These are phyloP conservation scores for Ligdia adustata DNA, from an alignment of 2,888 invertebrate genomes.

Conservation along the genomic window DNA sequence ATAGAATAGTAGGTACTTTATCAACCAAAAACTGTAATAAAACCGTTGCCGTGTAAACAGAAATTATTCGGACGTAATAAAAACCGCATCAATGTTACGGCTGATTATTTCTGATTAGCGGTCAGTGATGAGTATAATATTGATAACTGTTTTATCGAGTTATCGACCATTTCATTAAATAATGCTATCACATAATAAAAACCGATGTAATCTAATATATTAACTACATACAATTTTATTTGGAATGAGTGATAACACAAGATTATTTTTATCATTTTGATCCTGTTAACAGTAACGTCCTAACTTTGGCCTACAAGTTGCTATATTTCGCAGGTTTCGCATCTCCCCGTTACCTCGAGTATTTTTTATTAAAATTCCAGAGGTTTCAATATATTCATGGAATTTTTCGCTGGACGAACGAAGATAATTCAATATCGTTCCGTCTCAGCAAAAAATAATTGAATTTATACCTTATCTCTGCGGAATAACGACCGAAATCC, in stretches of 20 bases:
- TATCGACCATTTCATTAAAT: neutral
- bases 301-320: too few relatives aligned
- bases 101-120: conserved; percentile 27
- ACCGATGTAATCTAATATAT: too few relatives aligned
- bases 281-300: too few relatives aligned
- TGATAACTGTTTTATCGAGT: conserved; percentile 12
- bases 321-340: too few relatives aligned
- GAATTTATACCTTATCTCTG: neutral
- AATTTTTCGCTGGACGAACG: neutral
- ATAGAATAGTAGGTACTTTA: conserved; percentile 1
- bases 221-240: too few relatives aligned
- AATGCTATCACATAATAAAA: too few relatives aligned
- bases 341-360: neutral
- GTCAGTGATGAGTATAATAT: conserved; percentile 20
- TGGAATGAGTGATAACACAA: too few relatives aligned
- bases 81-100: conserved; percentile 24
- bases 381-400: neutral
- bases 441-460: neutral
- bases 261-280: too few relatives aligned
- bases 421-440: neutral
- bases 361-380: neutral
- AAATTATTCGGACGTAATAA: conserved; percentile 22
- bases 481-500: neutral
- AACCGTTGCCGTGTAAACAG: conserved; percentile 3
- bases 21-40: conserved; percentile 4